Evolutionary conservation across 2,888 invertebrate genomes (phyloP).

Genomic region (Ophion costatus): DNA sequence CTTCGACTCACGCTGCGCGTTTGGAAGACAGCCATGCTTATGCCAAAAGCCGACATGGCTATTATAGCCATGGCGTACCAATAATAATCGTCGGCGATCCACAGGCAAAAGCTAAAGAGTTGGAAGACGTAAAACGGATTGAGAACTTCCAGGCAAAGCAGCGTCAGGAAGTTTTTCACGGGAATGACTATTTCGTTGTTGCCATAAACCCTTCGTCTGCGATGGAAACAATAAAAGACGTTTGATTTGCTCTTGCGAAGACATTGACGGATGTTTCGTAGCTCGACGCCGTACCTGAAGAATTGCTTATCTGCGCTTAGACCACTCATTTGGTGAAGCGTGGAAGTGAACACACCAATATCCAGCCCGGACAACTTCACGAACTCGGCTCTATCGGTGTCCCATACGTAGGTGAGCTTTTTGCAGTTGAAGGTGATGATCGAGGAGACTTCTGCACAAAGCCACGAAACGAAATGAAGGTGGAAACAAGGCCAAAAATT

Average conservation of each 20-base stretch:
- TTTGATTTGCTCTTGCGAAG: background rate
- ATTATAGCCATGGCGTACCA: slow-evolving; percentile 95
- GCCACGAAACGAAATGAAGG: background rate
- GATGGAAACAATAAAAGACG: slow-evolving; percentile 62
- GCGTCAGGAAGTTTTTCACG: slow-evolving; percentile 88
- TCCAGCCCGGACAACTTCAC: slow-evolving; percentile 90
- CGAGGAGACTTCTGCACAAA: slow-evolving; percentile 83
- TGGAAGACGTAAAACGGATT: slow-evolving; percentile 99
- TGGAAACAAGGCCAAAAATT: background rate
- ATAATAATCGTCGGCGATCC: slow-evolving; percentile 95
- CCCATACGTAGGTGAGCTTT: slow-evolving; percentile 93
- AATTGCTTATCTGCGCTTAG: slow-evolving; percentile 86
- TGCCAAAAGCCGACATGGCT: slow-evolving; percentile 92
- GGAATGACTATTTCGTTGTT: slow-evolving; percentile 93
- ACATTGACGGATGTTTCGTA: background rate
- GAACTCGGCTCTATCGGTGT: slow-evolving; percentile 88
- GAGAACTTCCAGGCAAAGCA: slow-evolving; percentile 92
- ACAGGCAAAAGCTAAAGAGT: slow-evolving; percentile 94
- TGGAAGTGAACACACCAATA: slow-evolving; percentile 87
- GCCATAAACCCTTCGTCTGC: slow-evolving; percentile 92
- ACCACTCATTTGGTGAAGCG: slow-evolving; percentile 87
- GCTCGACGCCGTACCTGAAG: slow-evolving; percentile 85
- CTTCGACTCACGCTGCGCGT: slow-evolving; percentile 89
- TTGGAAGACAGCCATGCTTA: slow-evolving; percentile 92
- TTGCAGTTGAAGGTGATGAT: slow-evolving; percentile 89